Evolutionary conservation across 2,113 vertebrate species (phyloP).

Genomic region (Puma concolor): DNA sequence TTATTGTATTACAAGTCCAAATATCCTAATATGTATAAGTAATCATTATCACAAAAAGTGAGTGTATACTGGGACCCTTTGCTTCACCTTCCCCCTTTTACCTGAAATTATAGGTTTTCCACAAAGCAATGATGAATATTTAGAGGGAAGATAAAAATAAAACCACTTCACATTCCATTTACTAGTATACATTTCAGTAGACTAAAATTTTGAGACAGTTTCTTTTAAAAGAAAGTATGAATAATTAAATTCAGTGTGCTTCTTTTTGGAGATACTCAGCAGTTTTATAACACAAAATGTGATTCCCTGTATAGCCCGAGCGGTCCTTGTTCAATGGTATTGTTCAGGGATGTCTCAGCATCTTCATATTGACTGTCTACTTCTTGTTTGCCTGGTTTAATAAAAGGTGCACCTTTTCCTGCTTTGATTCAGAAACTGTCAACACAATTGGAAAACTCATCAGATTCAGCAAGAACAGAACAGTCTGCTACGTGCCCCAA

Average conservation of each 20-base stretch:
- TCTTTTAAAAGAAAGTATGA: constrained; percentile 64
- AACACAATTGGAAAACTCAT: constrained; percentile 56
- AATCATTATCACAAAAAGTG: background rate
- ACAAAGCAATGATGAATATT: background rate
- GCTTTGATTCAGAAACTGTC: constrained; percentile 56
- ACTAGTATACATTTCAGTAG: constrained; percentile 73
- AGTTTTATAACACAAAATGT: constrained; percentile 47
- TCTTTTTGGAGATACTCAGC: constrained; percentile 35
- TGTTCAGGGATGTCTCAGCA: constrained; percentile 55
- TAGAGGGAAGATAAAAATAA: constrained; percentile 30
- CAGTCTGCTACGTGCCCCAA: background rate
- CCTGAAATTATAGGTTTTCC: constrained; percentile 32
- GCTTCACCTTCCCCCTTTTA: background rate
- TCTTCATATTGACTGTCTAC: constrained; percentile 39
- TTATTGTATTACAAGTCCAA: background rate
- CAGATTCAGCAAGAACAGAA: constrained; percentile 33
- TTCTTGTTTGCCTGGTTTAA: background rate
- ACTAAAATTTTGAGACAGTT: constrained; percentile 60
- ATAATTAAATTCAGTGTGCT: constrained; percentile 65
- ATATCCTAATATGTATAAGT: background rate
- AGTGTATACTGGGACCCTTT: background rate
- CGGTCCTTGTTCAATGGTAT: background rate
- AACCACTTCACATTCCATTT: constrained; percentile 50
- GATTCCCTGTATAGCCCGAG: background rate
- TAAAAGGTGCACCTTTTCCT: constrained; percentile 43